Evolutionary conservation across 2,797 vertebrate genomes (phyloP).

Genomic region (Chelonia mydas): DNA sequence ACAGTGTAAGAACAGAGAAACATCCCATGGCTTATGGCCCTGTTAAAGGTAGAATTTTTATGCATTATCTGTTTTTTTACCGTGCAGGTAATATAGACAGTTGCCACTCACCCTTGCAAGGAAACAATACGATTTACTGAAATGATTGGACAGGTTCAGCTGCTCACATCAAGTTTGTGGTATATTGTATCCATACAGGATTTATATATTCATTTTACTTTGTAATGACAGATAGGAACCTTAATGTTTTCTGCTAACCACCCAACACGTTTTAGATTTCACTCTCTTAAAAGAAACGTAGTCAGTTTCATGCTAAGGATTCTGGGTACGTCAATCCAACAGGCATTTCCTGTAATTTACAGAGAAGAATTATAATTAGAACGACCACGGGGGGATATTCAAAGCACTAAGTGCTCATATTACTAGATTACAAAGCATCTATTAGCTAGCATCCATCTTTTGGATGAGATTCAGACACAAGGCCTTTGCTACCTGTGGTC

Average conservation of each 20-base stretch:
- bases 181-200: neutral
- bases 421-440: neutral
- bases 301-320: neutral
- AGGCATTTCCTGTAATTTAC: neutral
- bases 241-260: neutral
- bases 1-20: neutral
- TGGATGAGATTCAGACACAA: neutral
- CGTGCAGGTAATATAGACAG: neutral
- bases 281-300: neutral
- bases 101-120: neutral
- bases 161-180: neutral
- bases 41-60: rapidly evolving
- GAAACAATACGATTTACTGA: neutral
- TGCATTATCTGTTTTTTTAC: neutral
- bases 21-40: neutral
- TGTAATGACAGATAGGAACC: neutral
- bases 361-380: neutral
- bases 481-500: neutral
- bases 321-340: neutral
- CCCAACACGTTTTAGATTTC: neutral
- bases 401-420: neutral
- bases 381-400: neutral
- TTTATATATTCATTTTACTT: neutral
- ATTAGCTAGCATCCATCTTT: neutral
- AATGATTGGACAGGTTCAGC: rapidly evolving